Conservation (phyloP, 1,140 invertebrate genomes). For the Bombus superbus region DNA sequence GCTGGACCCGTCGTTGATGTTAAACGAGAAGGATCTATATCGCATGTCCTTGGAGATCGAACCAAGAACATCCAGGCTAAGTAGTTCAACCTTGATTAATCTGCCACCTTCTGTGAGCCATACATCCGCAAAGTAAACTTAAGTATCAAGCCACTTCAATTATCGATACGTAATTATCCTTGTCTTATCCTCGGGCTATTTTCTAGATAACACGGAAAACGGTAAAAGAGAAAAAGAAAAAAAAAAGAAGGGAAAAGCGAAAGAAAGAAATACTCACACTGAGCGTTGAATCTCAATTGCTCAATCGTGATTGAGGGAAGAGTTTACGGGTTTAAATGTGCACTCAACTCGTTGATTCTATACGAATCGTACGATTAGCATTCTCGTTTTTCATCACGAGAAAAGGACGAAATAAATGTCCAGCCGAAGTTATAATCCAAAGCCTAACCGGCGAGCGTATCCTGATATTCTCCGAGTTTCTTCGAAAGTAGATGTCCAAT, state of each 20-base stretch:
- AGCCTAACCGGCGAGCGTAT: conserved; percentile 11
- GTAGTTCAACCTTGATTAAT: conserved; percentile 76
- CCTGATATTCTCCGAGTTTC: not conserved
- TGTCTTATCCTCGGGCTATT: not conserved
- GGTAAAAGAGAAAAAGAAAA: too few species aligned
- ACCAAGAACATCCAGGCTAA: conserved; percentile 88
- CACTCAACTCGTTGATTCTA: not conserved
- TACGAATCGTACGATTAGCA: not conserved
- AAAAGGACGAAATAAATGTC: conserved; percentile 2
- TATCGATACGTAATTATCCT: not conserved
- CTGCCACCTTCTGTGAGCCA: conserved; percentile 67
- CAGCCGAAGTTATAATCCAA: conserved; percentile 6
- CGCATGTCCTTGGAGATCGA: conserved; percentile 92
- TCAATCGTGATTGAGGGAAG: not conserved
- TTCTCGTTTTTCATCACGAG: not conserved
- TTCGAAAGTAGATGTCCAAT: conserved; percentile 9
- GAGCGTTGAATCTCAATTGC: not conserved
- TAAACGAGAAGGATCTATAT: conserved; percentile 94
- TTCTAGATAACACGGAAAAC: not conserved
- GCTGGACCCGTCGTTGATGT: conserved; percentile 88
- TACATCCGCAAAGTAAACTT: conserved; percentile 57
- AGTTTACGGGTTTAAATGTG: conserved; percentile 1
- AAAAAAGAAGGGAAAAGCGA: not conserved
- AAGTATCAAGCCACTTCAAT: conserved; percentile 6
- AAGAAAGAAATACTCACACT: not conserved